Evolutionary conservation across 2,888 invertebrate species (phyloP), one percentile per base, ranked within the genome.

Genomic region (Eurois occulta): DNA sequence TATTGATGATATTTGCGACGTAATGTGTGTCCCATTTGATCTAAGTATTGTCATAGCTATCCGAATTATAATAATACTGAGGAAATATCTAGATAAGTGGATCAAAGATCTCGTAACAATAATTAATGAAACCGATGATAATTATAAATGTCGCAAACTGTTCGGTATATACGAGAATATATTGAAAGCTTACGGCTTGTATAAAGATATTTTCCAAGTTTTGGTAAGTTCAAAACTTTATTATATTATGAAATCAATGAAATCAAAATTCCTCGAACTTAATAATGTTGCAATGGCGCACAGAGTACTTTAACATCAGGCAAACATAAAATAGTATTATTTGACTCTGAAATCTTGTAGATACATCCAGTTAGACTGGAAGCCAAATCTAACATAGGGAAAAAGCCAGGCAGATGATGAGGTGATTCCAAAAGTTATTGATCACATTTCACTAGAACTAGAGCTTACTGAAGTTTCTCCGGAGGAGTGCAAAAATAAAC

Each of bases 171-270:
- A 79, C 11, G 16, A 79, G 24, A 58, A 73, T 48, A 74, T 79
- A n/a, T 58, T 79, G 35, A 43, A 65, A 41, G 43, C 64, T 41
- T 79, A 58, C 32, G 21, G 58, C 24, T 46, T 79, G 16, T 69
- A 74, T 16, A 58, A 48, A 0, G 1, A n/a, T 38, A 32, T 73
- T 38, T 79, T 68, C 7, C 60, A 79, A 24, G 38, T 62, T 16
- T 46, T 79, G 79, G 80, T 79, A 55, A 68, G 78, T 73, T 18
- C 4, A 16, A 71, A 32, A 35, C 24, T 55, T n/a, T 55, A 28
- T 55, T 24, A 55, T 28, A 28, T 4, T 55, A 11, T n/a, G 13
- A 13, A 55, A 52, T 24, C 52, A 52, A 52, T 21, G 0, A 52
- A 52, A 24, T 24, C 11, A 10, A 24, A 24, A 24, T 52, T 52